Evolutionary conservation across 2,797 vertebrate species (phyloP).

Genomic region (Gobionotothen gibberifrons): DNA sequence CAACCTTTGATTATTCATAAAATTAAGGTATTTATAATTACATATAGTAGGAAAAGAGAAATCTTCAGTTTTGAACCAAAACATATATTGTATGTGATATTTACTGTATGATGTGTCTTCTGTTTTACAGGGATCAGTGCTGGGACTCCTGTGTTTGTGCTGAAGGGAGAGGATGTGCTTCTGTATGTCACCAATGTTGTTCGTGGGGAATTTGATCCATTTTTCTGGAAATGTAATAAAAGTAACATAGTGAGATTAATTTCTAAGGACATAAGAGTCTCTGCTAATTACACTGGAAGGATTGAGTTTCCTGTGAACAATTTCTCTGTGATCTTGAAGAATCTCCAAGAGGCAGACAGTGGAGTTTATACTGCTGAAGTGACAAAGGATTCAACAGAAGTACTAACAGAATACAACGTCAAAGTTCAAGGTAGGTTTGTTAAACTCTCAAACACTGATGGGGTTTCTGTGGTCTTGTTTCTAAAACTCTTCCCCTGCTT

Average conservation of each 20-base stretch:
- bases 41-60: neutral
- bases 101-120: neutral
- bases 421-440: constrained; percentile 46
- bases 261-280: too few species aligned
- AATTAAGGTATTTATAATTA: neutral
- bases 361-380: constrained; percentile 13
- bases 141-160: too few species aligned
- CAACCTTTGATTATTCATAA: too few species aligned
- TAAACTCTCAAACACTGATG: too few species aligned
- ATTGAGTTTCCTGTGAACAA: rapidly evolving
- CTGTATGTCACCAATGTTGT: neutral
- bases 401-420: constrained; percentile 21
- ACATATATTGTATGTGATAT: too few species aligned
- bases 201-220: rapidly evolving
- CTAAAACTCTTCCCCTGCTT: neutral
- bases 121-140: neutral
- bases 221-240: neutral
- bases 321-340: constrained; percentile 47
- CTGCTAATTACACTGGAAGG: rapidly evolving
- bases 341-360: constrained; percentile 27
- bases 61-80: neutral
- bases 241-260: too few species aligned
- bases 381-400: rapidly evolving
- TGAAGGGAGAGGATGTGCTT: rapidly evolving
- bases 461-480: too few species aligned